phyloP scores from a whole-genome alignment of 2,888 invertebrate genomes.

The Ornithoptera alexandrae region DNA sequence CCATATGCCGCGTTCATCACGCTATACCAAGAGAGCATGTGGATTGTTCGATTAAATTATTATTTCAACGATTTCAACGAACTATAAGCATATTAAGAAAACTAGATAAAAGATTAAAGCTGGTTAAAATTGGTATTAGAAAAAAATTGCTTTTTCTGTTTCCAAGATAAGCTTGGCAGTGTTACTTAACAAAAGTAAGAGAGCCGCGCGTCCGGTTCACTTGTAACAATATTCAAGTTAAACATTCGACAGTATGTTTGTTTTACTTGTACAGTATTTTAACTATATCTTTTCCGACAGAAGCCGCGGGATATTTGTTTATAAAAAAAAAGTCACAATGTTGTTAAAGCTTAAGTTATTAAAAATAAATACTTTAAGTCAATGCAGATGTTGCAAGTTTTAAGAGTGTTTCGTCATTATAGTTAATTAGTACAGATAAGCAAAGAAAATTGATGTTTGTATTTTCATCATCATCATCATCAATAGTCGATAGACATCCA shows the following conservation, averaged over 20 bases:
- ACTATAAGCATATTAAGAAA: not conserved
- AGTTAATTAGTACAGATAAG: not conserved
- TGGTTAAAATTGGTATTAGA: not conserved
- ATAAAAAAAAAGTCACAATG: not conserved
- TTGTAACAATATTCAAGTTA: not conserved
- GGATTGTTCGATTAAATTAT: conserved; percentile 16
- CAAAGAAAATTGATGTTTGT: not conserved
- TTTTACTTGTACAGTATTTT: not conserved
- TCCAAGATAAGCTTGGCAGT: not conserved
- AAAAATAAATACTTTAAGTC: not conserved
- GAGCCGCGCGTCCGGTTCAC: not conserved
- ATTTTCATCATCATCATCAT: too few relatives aligned
- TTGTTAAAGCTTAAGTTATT: conserved; percentile 1
- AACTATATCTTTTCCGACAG: not conserved
- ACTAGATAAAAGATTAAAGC: not conserved
- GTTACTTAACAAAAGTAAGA: not conserved
- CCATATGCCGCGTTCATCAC: conserved; percentile 59
- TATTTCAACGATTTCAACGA: not conserved
- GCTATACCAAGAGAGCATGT: conserved; percentile 40
- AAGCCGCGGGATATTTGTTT: not conserved
- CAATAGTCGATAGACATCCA: too few relatives aligned
- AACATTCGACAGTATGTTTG: not conserved
- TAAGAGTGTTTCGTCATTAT: not conserved
- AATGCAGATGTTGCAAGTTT: not conserved
- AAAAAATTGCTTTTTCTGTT: not conserved